Percentiles rank a stretch among this genome's conserved stretches.
Conservation (phyloP, 2,888 invertebrate genomes). For the Xanthorhoe spadicearia region DNA sequence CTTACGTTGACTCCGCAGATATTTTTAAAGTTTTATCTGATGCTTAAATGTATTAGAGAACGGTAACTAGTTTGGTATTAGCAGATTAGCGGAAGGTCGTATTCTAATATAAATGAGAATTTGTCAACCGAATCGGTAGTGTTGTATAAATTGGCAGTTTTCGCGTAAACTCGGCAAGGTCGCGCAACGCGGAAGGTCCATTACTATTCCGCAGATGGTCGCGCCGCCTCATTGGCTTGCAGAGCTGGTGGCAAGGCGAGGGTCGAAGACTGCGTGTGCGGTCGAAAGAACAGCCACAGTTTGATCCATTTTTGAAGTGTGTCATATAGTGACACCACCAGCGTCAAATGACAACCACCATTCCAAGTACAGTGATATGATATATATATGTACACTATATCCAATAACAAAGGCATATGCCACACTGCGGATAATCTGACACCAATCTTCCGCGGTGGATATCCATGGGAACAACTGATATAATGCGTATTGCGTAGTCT, state of each 20-base stretch:
- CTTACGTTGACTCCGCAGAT: neutral
- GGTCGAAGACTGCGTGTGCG: slow-evolving; percentile 5
- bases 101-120: slow-evolving; percentile 3
- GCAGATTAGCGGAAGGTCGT: neutral
- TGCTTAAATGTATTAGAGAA: neutral
- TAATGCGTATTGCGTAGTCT: too few species aligned
- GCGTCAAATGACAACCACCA: neutral
- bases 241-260: slow-evolving; percentile 5
- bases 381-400: too few species aligned
- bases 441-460: too few species aligned
- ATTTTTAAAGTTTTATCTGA: neutral
- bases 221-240: slow-evolving; percentile 8
- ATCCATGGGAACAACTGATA: too few species aligned
- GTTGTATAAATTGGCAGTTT: slow-evolving; percentile 12
- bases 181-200: slow-evolving; percentile 10
- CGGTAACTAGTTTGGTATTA: neutral
- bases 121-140: slow-evolving; percentile 14
- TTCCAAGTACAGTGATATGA: neutral
- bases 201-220: slow-evolving; percentile 15
- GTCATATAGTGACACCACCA: too few species aligned
- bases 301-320: neutral
- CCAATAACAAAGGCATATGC: too few species aligned
- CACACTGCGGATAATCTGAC: too few species aligned
- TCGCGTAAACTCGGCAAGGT: slow-evolving; percentile 21
- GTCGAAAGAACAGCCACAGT: neutral